Percentiles rank a stretch among this genome's conserved stretches.
Conservation (phyloP, 2,888 invertebrate species). For the Nudaria mundana region DNA sequence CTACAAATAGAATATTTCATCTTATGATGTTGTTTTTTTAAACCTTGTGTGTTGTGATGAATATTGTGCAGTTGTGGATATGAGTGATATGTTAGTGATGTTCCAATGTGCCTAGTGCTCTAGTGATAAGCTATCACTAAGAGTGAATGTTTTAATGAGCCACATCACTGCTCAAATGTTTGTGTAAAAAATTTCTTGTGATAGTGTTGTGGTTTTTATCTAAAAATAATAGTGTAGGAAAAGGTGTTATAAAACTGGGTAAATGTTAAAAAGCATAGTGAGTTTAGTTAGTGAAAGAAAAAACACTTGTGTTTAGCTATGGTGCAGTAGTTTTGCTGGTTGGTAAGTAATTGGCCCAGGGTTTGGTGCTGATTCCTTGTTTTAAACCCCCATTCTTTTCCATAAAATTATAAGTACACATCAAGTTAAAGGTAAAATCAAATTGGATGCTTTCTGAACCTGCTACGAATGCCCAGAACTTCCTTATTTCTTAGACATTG, state of each 20-base stretch:
- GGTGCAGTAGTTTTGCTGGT: no score
- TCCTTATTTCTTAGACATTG: no score
- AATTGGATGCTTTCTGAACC: no score
- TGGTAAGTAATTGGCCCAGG: no score
- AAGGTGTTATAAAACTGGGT: slow-evolving; percentile 18
- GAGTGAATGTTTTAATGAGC: slow-evolving; percentile 21
- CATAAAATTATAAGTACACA: no score
- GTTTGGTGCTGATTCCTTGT: no score
- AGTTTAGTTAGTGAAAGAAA: slow-evolving; percentile 17
- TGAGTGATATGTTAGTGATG: slow-evolving; percentile 35
- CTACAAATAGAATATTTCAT: slow-evolving; percentile 74
- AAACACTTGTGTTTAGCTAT: no score
- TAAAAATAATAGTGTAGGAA: no score
- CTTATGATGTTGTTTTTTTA: slow-evolving; percentile 74
- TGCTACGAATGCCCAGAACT: no score
- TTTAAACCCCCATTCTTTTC: no score
- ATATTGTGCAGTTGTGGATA: slow-evolving; percentile 43
- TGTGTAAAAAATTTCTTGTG: slow-evolving; percentile 28
- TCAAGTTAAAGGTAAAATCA: no score
- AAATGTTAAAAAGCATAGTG: slow-evolving; percentile 14
- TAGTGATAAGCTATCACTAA: slow-evolving; percentile 25
- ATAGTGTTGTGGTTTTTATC: slow-evolving; percentile 30
- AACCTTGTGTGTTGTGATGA: slow-evolving; percentile 65
- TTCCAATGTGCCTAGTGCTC: slow-evolving; percentile 24
- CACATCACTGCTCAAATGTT: slow-evolving; percentile 19